Conservation (phyloP, 2,888 invertebrate genomes). For the Embidobia sp. region DNA sequence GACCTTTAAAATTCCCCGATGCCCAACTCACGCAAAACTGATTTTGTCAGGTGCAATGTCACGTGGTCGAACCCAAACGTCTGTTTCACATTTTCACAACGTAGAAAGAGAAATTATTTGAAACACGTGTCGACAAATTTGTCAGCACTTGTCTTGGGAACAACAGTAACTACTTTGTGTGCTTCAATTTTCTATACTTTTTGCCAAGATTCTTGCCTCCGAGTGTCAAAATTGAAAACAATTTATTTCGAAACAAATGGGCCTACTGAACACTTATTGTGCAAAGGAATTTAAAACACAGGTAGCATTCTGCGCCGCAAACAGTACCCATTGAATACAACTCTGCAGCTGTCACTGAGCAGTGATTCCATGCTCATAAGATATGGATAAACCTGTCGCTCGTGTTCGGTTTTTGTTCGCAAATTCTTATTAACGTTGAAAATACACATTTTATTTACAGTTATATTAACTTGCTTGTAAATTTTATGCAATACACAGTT, state of each 20-base stretch:
- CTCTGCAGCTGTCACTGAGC: constrained; percentile 6
- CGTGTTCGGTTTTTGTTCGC: background rate
- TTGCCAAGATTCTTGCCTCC: background rate
- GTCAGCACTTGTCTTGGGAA: too few species aligned
- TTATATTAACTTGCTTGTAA: background rate
- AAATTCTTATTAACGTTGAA: background rate
- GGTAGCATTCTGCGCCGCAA: background rate
- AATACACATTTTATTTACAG: background rate
- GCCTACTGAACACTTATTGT: constrained; percentile 4
- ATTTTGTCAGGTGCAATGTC: too few species aligned
- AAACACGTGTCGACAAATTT: too few species aligned
- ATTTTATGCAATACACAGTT: background rate
- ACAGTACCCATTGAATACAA: background rate
- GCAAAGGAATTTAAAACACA: constrained; percentile 14
- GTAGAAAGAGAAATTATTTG: too few species aligned
- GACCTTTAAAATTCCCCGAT: too few species aligned
- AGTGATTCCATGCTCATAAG: constrained; percentile 1
- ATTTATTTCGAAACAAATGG: constrained; percentile 3
- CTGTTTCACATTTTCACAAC: too few species aligned
- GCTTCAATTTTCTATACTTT: background rate
- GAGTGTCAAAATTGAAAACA: background rate
- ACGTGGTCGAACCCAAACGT: too few species aligned
- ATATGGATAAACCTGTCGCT: constrained; percentile 1
- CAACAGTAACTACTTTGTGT: too few species aligned
- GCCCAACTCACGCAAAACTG: too few species aligned